Evolutionary conservation across 2,888 invertebrate genomes (phyloP).

Genomic region (Cheilosia scutellata): DNA sequence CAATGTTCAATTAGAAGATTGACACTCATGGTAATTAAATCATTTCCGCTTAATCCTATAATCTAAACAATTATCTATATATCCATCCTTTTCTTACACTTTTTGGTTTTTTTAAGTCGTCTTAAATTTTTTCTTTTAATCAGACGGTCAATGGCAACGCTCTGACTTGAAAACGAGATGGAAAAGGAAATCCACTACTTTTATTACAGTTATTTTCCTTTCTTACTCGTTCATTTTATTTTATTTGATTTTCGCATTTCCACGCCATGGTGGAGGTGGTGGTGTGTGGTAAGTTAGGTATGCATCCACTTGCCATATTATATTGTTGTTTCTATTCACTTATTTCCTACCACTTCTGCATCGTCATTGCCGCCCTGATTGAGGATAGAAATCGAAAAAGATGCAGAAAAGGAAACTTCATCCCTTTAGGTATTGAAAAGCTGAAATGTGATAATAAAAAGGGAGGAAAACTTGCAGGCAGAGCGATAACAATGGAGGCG

Average conservation of each 20-base stretch:
- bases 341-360: not conserved
- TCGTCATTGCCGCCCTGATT: not conserved
- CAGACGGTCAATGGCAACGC: constrained; percentile 9
- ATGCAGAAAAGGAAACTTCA: constrained; percentile 46
- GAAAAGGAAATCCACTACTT: not conserved
- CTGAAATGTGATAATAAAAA: constrained; percentile 61
- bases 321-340: constrained; percentile 33
- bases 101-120: not conserved
- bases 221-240: constrained; percentile 37
- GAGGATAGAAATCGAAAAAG: constrained; percentile 34
- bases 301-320: constrained; percentile 30
- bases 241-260: constrained; percentile 58
- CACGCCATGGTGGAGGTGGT: not conserved
- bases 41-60: no score
- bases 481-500: constrained; percentile 55
- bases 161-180: not conserved
- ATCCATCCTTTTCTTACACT: not conserved
- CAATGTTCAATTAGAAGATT: no score
- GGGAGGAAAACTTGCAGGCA: constrained; percentile 48
- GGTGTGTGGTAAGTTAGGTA: not conserved
- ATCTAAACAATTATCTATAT: not conserved
- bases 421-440: constrained; percentile 47
- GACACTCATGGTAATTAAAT: no score
- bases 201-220: constrained; percentile 8
- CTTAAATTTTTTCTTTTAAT: no score